phyloP scores from a whole-genome alignment of 2,113 vertebrate genomes.

The Nothocercus nigrocapillus region DNA sequence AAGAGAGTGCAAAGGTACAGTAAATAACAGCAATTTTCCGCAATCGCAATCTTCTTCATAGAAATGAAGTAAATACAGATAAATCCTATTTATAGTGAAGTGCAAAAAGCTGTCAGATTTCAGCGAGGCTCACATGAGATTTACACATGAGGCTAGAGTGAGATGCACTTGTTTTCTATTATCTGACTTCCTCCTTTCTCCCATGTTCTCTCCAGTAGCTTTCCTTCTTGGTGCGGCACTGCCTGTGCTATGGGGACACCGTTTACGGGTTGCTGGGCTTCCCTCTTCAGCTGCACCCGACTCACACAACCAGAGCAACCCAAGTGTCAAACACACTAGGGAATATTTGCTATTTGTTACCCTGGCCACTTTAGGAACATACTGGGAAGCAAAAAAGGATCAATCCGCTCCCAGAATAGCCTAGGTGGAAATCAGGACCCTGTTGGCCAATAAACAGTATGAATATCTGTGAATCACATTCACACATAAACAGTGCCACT shows the following conservation, averaged over 20 bases:
- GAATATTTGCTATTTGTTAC: not conserved
- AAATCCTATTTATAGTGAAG: not conserved
- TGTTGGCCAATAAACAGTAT: not conserved
- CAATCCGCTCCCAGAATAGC: not conserved
- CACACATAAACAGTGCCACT: not conserved
- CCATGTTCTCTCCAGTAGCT: accelerated
- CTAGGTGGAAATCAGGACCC: not conserved
- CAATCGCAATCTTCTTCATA: not conserved
- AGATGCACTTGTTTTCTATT: not conserved
- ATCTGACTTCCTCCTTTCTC: not conserved
- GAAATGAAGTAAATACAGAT: not conserved
- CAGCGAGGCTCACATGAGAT: not conserved
- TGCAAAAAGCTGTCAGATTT: not conserved
- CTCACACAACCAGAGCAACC: accelerated
- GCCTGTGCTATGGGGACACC: accelerated
- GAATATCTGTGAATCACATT: not conserved
- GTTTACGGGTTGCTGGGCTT: not conserved
- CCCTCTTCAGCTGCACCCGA: not conserved
- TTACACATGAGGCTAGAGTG: not conserved
- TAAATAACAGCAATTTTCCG: not conserved
- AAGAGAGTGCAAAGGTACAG: not conserved
- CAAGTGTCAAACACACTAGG: accelerated
- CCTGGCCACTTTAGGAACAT: not conserved
- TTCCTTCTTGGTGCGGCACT: not conserved
- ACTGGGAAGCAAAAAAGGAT: not conserved